These are phyloP conservation scores for Corvus cornix DNA, from an alignment of 2,113 vertebrate species.

Conservation along the genomic window DNA sequence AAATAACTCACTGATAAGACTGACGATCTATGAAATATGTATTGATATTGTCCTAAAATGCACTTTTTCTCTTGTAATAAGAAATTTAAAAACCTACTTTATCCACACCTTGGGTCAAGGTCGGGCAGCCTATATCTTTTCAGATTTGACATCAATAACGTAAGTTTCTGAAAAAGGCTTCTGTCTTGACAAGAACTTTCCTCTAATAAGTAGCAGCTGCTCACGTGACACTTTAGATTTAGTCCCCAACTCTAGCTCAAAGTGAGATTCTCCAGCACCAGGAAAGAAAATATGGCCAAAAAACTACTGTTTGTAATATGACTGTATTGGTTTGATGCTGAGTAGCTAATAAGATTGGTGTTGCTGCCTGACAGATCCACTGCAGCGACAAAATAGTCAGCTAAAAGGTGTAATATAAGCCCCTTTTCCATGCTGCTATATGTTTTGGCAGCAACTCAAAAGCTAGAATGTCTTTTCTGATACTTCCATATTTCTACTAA, in stretches of 20 bases:
- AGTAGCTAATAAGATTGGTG: neutral
- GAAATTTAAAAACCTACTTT: neutral
- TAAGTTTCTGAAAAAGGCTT: neutral
- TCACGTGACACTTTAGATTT: neutral
- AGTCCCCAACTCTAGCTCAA: neutral
- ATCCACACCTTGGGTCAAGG: slow-evolving; percentile 3
- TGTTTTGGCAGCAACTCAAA: neutral
- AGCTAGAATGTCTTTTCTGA: neutral
- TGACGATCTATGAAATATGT: neutral
- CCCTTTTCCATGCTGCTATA: neutral
- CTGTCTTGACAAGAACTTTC: neutral
- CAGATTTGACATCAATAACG: neutral
- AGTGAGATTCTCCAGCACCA: neutral
- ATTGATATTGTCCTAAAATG: neutral
- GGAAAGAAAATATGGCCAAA: neutral
- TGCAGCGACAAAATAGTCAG: slow-evolving; percentile 1
- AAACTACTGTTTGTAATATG: neutral
- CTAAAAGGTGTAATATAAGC: neutral
- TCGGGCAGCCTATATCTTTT: neutral
- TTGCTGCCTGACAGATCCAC: neutral
- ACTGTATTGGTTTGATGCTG: neutral
- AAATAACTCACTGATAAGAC: neutral
- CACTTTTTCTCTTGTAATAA: neutral
- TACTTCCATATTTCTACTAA: neutral
- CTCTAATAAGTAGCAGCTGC: neutral